Evolutionary conservation across 2,113 vertebrate species (phyloP), one percentile per base, ranked within the genome.

Genomic region (Xenopus laevis): DNA sequence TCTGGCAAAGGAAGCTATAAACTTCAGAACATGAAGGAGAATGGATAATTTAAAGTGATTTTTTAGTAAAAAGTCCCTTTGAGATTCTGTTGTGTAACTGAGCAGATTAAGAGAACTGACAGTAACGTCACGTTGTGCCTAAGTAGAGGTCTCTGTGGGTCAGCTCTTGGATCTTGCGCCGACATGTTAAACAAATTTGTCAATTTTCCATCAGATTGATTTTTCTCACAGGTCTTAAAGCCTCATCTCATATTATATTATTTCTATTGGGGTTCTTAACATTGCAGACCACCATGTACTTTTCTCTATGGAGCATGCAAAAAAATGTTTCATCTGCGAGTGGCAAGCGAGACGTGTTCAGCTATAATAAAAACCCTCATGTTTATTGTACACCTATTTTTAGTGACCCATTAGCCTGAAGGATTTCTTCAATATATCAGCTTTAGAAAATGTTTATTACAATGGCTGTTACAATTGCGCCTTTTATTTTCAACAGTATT

Each of bases 171-270:
- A 86, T 87, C 89, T 82, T 65, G 83, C 83, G 84, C 83, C 79
- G 79, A 78, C 82, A 82, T 75, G 68, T 92, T 92, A 90, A 93
- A 94, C 84, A 84, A 83, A 74, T 90, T 91, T 90, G 91, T 95
- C 91, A 89, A 89, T 94, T 93, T 89, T 88, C 88, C 86, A 85
- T 89, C 88, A 88, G 80, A 91, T 89, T 93, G 92, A 92, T 94
- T 94, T 92, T 92, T 86, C 85, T 87, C 87, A 86, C 82, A 87
- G 84, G 89, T 88, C 87, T 86, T 81, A 82, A 89, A 87, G 84
- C 82, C 81, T 89, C 62, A 3, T 88, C 84, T 89, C 82, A 86
- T 87, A 91, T 87, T 74, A 78, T 87, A 82, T 89, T 83, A 82
- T 86, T 90, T 91, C 87, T 83, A 84, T 82, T 83, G 82, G 81